phyloP scores from a whole-genome alignment of 2,888 invertebrate species.

The Horisme vitalbata region DNA sequence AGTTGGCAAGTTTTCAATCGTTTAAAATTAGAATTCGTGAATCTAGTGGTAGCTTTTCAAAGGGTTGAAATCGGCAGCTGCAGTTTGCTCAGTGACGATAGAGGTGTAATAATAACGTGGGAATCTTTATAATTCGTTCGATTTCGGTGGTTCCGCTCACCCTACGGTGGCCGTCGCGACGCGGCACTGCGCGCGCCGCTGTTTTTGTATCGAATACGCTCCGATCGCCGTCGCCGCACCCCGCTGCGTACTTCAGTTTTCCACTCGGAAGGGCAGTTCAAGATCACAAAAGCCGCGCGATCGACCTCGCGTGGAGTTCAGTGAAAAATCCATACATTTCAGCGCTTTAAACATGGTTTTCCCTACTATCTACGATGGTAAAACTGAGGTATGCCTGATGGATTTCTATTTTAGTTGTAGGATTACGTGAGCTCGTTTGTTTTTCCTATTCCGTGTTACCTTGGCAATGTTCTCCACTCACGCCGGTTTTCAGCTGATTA shows the following conservation, averaged over 20 bases:
- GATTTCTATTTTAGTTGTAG: conserved; percentile 46
- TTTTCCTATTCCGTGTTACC: conserved; percentile 43
- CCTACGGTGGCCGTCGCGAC: conserved; percentile 49
- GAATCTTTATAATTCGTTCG: conserved; percentile 40
- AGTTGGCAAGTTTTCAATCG: conserved; percentile 65
- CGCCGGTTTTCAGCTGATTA: conserved; percentile 42
- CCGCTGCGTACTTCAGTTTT: conserved; percentile 67
- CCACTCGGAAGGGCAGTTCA: conserved; percentile 80
- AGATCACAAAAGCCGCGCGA: conserved; percentile 73
- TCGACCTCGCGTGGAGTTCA: conserved; percentile 55
- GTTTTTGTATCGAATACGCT: conserved; percentile 64
- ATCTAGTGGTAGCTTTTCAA: conserved; percentile 31
- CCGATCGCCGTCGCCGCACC: conserved; percentile 58
- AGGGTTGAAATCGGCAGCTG: conserved; percentile 28
- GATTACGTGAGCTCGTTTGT: conserved; percentile 53
- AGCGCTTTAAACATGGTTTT: conserved; percentile 67
- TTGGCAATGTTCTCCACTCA: conserved; percentile 42
- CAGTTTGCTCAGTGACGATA: conserved; percentile 26
- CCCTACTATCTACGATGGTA: conserved; percentile 69
- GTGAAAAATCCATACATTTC: conserved; percentile 52
- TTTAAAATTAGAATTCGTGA: conserved; percentile 58
- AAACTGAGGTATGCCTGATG: conserved; percentile 57
- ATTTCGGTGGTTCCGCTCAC: conserved; percentile 54
- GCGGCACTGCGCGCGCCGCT: conserved; percentile 68
- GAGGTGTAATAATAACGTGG: conserved; percentile 16